Evolutionary conservation across 2,113 vertebrate species (phyloP), one percentile per base, ranked within the genome.

Genomic region (Pagrus major): DNA sequence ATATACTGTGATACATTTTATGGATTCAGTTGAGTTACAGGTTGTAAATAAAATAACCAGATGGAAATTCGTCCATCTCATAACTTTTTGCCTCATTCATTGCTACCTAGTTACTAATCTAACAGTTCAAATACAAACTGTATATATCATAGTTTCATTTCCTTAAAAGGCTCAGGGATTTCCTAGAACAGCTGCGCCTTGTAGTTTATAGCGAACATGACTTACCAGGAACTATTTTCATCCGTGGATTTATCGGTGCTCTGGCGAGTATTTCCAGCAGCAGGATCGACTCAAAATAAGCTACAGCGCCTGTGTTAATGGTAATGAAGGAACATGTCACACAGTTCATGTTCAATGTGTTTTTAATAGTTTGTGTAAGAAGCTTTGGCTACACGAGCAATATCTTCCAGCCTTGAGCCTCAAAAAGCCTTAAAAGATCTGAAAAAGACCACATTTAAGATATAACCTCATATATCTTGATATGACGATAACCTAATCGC

Each of bases 141-240:
- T 3, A 60, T 20, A 51, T 27, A 51, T 49, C 39, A 59, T 25
- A 25, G 11, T 15, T 42, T 14, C 11, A 42, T 9, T 9, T 9
- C 9, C 9, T 35, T 1, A 29, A 25, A 54, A n/a, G n/a, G 10
- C 33, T 61, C 23, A 69, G 20, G 12, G 21, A 9, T 41, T 47
- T 71, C 35, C 14, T 33, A 2, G 4, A 35, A 25, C 42, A 37
- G 14, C 41, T 58, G 37, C 25, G 5, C 21, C 1, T 12, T 25
- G 21, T 21, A 1, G 20, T 23, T 67, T n/a, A 3, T 4, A 35
- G 64, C 11, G 10, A 23, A 67, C 15, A 15, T 21, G 6, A 47
- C 18, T 47, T 23, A 10, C 35, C 18, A 20, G 73, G 61, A 37
- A 59, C 35, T 44, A 63, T 52, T 78, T 79, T 23, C 25, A 63